These are phyloP conservation scores for Drosophila meridionalis DNA, from an alignment of 2,888 invertebrate species.

Conservation along the genomic window DNA sequence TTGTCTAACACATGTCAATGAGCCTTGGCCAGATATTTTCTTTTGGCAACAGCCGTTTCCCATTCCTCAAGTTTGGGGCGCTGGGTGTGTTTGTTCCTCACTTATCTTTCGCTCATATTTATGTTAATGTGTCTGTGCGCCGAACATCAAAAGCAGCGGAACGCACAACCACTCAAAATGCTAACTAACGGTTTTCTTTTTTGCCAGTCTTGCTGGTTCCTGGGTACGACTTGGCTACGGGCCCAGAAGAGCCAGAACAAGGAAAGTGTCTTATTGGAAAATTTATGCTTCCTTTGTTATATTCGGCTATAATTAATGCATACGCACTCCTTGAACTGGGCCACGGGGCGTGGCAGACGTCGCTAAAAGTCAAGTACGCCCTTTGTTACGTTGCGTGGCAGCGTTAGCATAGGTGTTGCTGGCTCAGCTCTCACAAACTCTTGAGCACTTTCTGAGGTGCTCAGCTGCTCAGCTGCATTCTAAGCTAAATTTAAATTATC, in stretches of 20 bases:
- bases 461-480: slow-evolving; percentile 36
- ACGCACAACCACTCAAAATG: slow-evolving; percentile 49
- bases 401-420: not conserved
- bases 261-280: slow-evolving; percentile 72
- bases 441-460: not conserved
- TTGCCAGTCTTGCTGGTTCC: slow-evolving; percentile 7
- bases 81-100: slow-evolving; percentile 59
- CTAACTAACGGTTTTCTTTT: slow-evolving; percentile 49
- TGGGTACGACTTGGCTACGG: not conserved
- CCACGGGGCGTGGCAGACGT: slow-evolving; percentile 21
- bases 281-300: slow-evolving; percentile 78
- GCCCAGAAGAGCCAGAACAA: slow-evolving; percentile 19
- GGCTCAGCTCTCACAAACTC: not conserved
- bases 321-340: slow-evolving; percentile 25
- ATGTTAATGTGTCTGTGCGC: slow-evolving; percentile 73
- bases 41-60: slow-evolving; percentile 40
- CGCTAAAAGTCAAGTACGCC: slow-evolving; percentile 20
- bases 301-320: slow-evolving; percentile 54
- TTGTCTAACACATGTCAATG: slow-evolving; percentile 77
- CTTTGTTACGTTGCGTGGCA: slow-evolving; percentile 3
- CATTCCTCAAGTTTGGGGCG: slow-evolving; percentile 40
- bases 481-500: slow-evolving; percentile 41
- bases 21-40: slow-evolving; percentile 32
- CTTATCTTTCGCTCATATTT: slow-evolving; percentile 77
- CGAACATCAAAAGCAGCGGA: slow-evolving; percentile 70